phyloP scores from a whole-genome alignment of 2,797 vertebrate genomes.

The Atherinosoma microstoma region DNA sequence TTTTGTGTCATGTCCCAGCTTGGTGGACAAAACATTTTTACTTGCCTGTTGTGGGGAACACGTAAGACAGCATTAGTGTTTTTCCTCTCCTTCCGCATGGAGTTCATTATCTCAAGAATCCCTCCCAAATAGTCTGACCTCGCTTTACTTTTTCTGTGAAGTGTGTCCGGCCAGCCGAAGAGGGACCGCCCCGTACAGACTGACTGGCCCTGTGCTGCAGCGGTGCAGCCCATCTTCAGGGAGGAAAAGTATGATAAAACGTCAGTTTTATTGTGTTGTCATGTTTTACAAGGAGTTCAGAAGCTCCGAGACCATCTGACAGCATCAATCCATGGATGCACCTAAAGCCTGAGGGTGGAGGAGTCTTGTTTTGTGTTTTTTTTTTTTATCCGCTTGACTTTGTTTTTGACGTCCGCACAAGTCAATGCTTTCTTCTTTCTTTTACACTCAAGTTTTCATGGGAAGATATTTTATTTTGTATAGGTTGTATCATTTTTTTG shows the following conservation, averaged over 20 bases:
- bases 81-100: background rate
- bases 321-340: conserved; percentile 41
- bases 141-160: background rate
- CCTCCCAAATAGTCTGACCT: background rate
- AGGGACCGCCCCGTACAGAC: conserved; percentile 51
- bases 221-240: conserved; percentile 55
- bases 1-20: background rate
- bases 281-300: conserved; percentile 59
- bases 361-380: background rate
- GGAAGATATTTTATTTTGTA: conserved; percentile 33
- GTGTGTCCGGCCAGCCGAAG: conserved; percentile 37
- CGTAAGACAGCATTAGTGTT: background rate
- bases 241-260: conserved; percentile 53
- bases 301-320: conserved; percentile 38
- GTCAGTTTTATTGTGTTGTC: conserved; percentile 61
- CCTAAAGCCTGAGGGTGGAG: conserved; percentile 10
- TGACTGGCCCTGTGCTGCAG: conserved; percentile 1
- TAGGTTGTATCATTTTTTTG: conserved; percentile 8
- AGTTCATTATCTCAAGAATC: background rate
- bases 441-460: conserved; percentile 46
- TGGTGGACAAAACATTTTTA: background rate
- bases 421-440: background rate
- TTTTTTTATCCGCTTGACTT: conserved; percentile 11
- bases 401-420: background rate
- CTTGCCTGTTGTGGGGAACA: background rate